phyloP scores from a whole-genome alignment of 2,113 vertebrate genomes.

The Genyomyrus donnyi region DNA sequence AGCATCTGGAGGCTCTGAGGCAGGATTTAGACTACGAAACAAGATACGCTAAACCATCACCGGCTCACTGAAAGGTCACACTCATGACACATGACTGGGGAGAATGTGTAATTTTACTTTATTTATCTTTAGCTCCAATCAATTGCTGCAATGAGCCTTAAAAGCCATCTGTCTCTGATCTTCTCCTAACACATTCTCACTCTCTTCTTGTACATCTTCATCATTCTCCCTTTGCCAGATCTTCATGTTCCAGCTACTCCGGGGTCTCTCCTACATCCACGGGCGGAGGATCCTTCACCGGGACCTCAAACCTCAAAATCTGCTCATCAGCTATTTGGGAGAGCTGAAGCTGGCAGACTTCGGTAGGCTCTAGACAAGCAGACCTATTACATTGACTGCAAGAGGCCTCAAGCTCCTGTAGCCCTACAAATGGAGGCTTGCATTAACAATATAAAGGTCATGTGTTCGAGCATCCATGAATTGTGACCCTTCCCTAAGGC shows the following conservation, averaged over 20 bases:
- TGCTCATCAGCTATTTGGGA: slow-evolving; percentile 85
- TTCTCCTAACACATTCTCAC: neutral
- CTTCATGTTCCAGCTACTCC: slow-evolving; percentile 85
- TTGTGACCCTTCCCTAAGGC: neutral
- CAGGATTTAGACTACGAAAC: neutral
- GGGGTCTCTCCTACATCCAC: slow-evolving; percentile 79
- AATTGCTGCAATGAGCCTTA: neutral
- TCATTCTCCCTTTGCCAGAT: slow-evolving; percentile 54
- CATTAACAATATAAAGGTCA: neutral
- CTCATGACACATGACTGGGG: neutral
- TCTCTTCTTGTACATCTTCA: neutral
- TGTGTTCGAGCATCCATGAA: neutral
- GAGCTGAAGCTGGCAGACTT: slow-evolving; percentile 92
- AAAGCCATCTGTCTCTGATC: neutral
- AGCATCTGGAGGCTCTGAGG: neutral
- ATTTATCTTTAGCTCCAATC: slow-evolving; percentile 6
- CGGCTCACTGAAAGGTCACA: neutral
- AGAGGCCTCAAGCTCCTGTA: neutral
- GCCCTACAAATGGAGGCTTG: neutral
- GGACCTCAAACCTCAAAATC: slow-evolving; percentile 90
- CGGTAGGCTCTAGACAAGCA: slow-evolving; percentile 53
- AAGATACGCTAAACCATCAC: neutral
- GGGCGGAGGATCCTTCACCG: slow-evolving; percentile 76
- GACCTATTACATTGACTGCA: neutral
- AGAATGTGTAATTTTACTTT: neutral